phyloP scores from a whole-genome alignment of 2,113 vertebrate genomes.

The Microtus richardsoni region DNA sequence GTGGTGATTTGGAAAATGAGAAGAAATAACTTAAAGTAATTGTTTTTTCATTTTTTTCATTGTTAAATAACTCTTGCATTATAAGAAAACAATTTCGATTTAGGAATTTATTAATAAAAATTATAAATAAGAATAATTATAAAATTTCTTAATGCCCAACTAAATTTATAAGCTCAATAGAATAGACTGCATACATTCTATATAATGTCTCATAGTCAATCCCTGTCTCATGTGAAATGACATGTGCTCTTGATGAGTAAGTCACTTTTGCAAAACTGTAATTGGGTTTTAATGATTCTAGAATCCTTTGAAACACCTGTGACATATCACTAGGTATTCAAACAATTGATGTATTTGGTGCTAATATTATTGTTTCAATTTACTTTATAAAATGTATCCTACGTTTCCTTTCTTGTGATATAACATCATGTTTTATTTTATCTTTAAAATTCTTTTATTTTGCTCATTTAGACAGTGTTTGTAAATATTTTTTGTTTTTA shows the following conservation, averaged over 20 bases:
- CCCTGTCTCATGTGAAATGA: background rate
- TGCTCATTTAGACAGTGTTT: slow-evolving; percentile 36
- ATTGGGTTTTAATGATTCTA: slow-evolving; percentile 22
- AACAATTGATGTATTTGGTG: background rate
- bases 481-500: slow-evolving; percentile 48
- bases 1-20: slow-evolving; percentile 1
- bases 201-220: background rate
- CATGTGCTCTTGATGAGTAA: background rate
- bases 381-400: slow-evolving; percentile 35
- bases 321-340: background rate
- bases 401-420: background rate
- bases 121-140: slow-evolving; percentile 25
- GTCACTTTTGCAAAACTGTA: slow-evolving; percentile 1
- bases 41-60: background rate
- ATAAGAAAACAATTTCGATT: slow-evolving; percentile 29
- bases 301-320: slow-evolving; percentile 12
- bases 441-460: slow-evolving; percentile 61
- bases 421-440: background rate
- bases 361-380: background rate
- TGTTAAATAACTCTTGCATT: slow-evolving; percentile 28
- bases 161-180: background rate
- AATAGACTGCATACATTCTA: background rate
- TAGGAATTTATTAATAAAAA: slow-evolving; percentile 51
- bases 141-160: slow-evolving; percentile 25
- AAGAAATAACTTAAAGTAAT: slow-evolving; percentile 37